Evolutionary conservation across 1,140 invertebrate genomes (phyloP).

Genomic region (Eriosoma lanigerum): DNA sequence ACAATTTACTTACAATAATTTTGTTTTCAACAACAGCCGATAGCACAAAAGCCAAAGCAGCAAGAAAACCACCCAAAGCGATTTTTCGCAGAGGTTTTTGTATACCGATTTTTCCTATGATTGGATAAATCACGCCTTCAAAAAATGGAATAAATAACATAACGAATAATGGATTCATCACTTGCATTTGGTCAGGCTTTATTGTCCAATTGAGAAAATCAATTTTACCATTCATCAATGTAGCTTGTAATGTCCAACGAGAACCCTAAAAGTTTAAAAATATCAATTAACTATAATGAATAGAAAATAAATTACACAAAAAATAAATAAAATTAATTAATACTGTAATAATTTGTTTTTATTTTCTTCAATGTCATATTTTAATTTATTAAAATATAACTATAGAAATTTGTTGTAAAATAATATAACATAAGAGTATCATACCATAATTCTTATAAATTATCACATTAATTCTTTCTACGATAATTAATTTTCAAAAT

Average conservation of each 20-base stretch:
- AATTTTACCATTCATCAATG: conserved; percentile 69
- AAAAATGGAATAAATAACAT: conserved; percentile 78
- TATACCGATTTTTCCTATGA: conserved; percentile 55
- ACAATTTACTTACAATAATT: conserved; percentile 62
- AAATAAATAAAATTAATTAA: too few relatives aligned
- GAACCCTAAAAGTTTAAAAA: conserved; percentile 58
- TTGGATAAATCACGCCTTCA: conserved; percentile 65
- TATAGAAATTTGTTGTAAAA: too few relatives aligned
- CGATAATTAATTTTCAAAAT: too few relatives aligned
- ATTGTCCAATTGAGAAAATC: conserved; percentile 61
- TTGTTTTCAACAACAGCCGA: conserved; percentile 69
- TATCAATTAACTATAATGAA: too few relatives aligned
- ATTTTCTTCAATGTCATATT: too few relatives aligned
- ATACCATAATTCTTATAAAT: too few relatives aligned
- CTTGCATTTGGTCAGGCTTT: conserved; percentile 81
- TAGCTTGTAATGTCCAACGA: conserved; percentile 67
- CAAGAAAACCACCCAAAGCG: conserved; percentile 67
- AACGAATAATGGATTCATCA: conserved; percentile 77
- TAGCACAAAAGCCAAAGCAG: conserved; percentile 68
- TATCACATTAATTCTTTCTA: too few relatives aligned
- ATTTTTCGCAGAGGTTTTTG: conserved; percentile 65
- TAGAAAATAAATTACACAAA: too few relatives aligned
- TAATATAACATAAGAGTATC: too few relatives aligned
- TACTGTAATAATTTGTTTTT: too few relatives aligned
- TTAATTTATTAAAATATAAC: too few relatives aligned